Evolutionary conservation across 2,113 vertebrate genomes (phyloP).

Genomic region (Podilymbus podiceps): DNA sequence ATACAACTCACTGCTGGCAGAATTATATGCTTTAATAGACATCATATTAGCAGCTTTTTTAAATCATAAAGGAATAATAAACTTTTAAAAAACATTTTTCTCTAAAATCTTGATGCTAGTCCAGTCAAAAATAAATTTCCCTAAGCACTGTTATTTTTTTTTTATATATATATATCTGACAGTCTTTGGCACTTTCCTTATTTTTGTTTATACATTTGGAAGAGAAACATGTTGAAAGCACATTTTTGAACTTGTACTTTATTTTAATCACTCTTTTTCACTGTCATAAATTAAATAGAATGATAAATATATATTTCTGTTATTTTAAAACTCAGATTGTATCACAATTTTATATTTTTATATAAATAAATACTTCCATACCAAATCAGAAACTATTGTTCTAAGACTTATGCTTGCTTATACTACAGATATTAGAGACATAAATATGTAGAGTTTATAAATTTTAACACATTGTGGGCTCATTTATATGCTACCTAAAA

Average conservation of each 20-base stretch:
- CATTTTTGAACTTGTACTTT: neutral
- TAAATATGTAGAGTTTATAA: neutral
- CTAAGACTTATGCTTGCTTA: neutral
- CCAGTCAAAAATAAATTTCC: neutral
- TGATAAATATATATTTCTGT: neutral
- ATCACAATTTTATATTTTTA: neutral
- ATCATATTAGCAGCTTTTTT: neutral
- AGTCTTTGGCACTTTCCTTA: neutral
- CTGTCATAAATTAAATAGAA: neutral
- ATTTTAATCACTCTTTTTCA: neutral
- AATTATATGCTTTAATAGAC: neutral
- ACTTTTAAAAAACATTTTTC: neutral
- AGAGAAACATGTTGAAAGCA: neutral
- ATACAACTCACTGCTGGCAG: neutral
- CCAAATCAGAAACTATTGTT: neutral
- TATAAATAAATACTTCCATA: neutral
- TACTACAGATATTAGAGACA: neutral
- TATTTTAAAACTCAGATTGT: neutral
- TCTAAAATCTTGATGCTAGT: neutral
- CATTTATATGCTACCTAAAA: neutral
- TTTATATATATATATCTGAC: neutral
- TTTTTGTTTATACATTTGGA: neutral
- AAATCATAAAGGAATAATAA: neutral
- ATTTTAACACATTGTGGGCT: neutral
- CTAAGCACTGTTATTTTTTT: rapidly evolving